Evolutionary conservation across 2,888 invertebrate genomes (phyloP).

Genomic region (Eilema sororculum): DNA sequence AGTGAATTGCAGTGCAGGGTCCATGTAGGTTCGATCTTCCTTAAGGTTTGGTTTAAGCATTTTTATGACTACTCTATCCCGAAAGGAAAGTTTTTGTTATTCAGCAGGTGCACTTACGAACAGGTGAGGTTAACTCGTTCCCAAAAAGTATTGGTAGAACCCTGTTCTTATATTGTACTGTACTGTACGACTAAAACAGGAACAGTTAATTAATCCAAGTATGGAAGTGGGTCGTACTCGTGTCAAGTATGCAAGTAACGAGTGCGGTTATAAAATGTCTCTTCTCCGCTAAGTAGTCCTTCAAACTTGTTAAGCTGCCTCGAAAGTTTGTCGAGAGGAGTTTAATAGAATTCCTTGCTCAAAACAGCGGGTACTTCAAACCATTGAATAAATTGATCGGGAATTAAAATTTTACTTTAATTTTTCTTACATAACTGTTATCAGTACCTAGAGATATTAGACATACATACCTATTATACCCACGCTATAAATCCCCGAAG

Average conservation of each 20-base stretch:
- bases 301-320: constrained; percentile 70
- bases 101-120: background rate
- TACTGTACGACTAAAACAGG: constrained; percentile 26
- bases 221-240: constrained; percentile 30
- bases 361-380: constrained; percentile 42
- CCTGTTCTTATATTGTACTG: background rate
- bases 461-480: no score
- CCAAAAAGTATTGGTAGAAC: background rate
- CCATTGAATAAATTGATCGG: constrained; percentile 47
- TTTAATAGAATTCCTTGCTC: constrained; percentile 73
- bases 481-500: no score
- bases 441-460: no score
- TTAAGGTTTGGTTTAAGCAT: no score
- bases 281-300: constrained; percentile 59
- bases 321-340: constrained; percentile 64
- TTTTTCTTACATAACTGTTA: background rate
- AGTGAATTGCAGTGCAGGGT: no score
- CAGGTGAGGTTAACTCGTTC: background rate
- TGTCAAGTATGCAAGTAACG: constrained; percentile 32
- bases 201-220: constrained; percentile 30
- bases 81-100: background rate
- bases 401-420: constrained; percentile 23
- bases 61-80: background rate
- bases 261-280: constrained; percentile 63
- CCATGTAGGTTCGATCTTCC: no score